Conservation (phyloP, 1,140 invertebrate species). For the Microplitis mediator region DNA sequence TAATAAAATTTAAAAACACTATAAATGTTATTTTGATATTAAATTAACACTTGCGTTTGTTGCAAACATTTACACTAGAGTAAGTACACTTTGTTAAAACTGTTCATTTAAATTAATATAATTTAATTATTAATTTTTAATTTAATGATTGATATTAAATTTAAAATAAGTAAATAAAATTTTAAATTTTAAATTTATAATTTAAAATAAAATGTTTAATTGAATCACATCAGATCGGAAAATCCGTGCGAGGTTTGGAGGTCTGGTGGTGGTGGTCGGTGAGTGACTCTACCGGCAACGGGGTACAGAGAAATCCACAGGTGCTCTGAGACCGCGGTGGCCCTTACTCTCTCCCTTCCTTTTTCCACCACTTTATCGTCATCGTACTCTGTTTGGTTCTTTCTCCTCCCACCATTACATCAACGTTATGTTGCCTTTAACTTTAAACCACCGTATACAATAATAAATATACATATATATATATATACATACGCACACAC, state of each 20-base stretch:
- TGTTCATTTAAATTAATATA: no score
- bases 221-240: neutral
- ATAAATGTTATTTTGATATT: no score
- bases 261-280: constrained; percentile 59
- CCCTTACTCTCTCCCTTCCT: constrained; percentile 30
- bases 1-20: no score
- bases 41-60: no score
- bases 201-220: neutral
- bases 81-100: no score
- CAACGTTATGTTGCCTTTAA: constrained; percentile 1
- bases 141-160: no score
- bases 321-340: constrained; percentile 48
- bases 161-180: no score
- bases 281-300: constrained; percentile 58
- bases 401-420: neutral
- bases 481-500: neutral
- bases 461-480: neutral
- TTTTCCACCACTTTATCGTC: constrained; percentile 24
- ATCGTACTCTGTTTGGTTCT: constrained; percentile 2
- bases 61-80: no score
- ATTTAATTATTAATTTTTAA: no score
- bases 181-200: no score
- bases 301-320: constrained; percentile 57
- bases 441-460: neutral
- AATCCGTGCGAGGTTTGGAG: constrained; percentile 37